A percentile compares a stretch with the other conserved stretches of the same genome.
phyloP scores from a whole-genome alignment of 2,113 vertebrate genomes.

The Elachura formosa region DNA sequence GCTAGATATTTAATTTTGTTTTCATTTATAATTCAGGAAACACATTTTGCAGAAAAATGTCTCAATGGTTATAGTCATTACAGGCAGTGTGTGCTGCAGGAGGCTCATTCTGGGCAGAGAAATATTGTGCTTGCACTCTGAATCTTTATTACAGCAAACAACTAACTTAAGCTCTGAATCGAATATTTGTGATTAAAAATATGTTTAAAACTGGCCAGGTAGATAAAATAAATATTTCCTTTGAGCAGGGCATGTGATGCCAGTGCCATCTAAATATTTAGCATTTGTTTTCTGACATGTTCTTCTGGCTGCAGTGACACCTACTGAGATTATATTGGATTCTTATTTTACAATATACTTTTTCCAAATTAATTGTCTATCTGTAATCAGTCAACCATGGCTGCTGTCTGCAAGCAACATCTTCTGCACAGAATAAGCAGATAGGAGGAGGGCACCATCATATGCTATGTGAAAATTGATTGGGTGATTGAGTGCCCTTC shows the following conservation, averaged over 20 bases:
- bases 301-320: conserved; percentile 54
- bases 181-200: conserved; percentile 2
- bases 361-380: conserved; percentile 60
- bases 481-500: neutral
- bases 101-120: neutral
- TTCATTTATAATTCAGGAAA: conserved; percentile 41
- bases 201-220: neutral
- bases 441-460: neutral
- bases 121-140: neutral
- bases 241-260: neutral
- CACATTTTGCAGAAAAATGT: neutral
- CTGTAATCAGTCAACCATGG: conserved; percentile 34
- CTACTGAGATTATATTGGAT: conserved; percentile 54
- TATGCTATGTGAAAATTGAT: neutral
- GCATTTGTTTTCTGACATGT: neutral
- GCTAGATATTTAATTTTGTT: conserved; percentile 43
- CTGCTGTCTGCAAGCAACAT: conserved; percentile 42
- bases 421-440: neutral
- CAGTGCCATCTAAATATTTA: neutral
- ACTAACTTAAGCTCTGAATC: neutral
- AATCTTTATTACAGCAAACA: neutral
- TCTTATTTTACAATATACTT: conserved; percentile 37
- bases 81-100: neutral
- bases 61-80: neutral
- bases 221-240: conserved; percentile 1